Evolutionary conservation across 2,113 vertebrate species (phyloP), one percentile per base, ranked within the genome.

Genomic region (Trichechus manatus): DNA sequence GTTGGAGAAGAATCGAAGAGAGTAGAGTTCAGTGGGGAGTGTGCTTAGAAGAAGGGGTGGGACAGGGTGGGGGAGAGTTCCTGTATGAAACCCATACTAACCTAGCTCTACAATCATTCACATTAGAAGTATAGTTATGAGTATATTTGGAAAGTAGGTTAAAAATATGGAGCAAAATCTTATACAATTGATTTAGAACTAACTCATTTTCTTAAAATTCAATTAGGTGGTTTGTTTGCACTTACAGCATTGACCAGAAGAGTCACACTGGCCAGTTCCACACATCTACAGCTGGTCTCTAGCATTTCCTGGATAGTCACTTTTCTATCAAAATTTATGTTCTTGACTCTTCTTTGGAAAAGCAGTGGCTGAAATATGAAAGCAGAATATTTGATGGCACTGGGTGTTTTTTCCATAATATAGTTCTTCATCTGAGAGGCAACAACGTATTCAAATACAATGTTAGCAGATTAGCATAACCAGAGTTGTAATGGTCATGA

Each of bases 381-480:
- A 87, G n/a, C 53, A 68, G 82, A 61, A 17, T 93, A 91, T 89
- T 63, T 89, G 63, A 83, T 97, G 95, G 50, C 44, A 9, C 53
- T 25, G 83, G 42, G 1, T 50, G 66, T 93, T 96, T 56, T 61
- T 75, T 86, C 94, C 61, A 17, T 86, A 91, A 93, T 42, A 44
- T 29, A 42, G 78, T 63, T 77, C n/a, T 5, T 90, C 5, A 84
- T 91, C 42, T 74, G 87, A 86, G 90, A 94, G 96, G 74, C 4
- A 6, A 50, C 53, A 92, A 39, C 53, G 94, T 93, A 89, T 94
- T 97, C 31, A 77, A 92, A 95, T 96, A 95, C 70, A 93, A 42
- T 80, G 86, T 79, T 97, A 92, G 94, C 91, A 81, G 89, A 96
- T 98, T 87, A 96, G 42, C 79, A 89, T 97, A 96, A 94, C 91